A percentile compares a stretch with the other conserved stretches of the same genome.
Evolutionary conservation across 2,888 invertebrate genomes (phyloP).

Genomic region (Galeruca laticollis): DNA sequence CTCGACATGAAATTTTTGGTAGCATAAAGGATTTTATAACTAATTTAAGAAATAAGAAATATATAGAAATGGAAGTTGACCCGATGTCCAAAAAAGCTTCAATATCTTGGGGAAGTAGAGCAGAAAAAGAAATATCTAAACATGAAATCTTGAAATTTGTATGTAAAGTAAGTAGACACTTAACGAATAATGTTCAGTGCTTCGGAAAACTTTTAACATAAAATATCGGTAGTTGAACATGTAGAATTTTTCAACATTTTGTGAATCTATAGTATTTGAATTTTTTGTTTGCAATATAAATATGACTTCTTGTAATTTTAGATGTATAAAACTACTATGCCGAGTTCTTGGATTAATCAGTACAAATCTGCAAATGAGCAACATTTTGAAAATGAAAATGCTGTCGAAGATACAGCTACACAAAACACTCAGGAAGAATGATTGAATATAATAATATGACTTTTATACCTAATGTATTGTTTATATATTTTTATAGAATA

Average conservation of each 20-base stretch:
- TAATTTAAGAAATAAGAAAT: conserved; percentile 53
- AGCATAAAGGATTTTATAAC: conserved; percentile 55
- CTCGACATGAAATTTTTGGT: conserved; percentile 54
- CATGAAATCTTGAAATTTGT: conserved; percentile 56
- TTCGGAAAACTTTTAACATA: not conserved
- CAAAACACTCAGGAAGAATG: conserved; percentile 7
- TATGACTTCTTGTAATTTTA: conserved; percentile 37
- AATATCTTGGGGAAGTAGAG: conserved; percentile 55
- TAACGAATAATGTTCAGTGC: not conserved
- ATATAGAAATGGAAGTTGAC: conserved; percentile 52
- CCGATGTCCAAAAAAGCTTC: conserved; percentile 47
- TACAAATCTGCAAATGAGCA: conserved; percentile 52
- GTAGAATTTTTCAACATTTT: no score
- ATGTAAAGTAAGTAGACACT: conserved; percentile 50
- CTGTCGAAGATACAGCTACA: not conserved
- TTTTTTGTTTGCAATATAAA: not conserved
- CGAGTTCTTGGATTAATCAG: conserved; percentile 54
- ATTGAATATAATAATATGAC: not conserved
- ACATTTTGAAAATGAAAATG: conserved; percentile 47
- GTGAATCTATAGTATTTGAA: no score
- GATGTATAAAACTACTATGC: conserved; percentile 52
- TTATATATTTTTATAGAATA: not conserved
- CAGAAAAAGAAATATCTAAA: conserved; percentile 58
- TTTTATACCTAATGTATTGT: not conserved
- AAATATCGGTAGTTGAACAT: no score